Conservation (phyloP, 2,797 vertebrate species). For the Arremon brunneinucha region DNA sequence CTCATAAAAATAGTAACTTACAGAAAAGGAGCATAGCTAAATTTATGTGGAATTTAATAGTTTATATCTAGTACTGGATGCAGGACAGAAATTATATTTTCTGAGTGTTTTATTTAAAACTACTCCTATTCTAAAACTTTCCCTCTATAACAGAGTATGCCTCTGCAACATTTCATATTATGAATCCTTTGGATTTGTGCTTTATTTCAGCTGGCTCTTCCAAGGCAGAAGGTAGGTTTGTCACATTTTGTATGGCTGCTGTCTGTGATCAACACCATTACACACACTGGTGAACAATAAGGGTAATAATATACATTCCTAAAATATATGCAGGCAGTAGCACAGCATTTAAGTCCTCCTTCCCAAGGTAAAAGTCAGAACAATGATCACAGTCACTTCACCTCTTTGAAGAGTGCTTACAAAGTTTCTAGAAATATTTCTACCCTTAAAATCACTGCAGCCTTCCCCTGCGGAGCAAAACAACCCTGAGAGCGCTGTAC, state of each 20-base stretch:
- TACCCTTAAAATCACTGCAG: not conserved
- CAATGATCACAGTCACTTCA: not conserved
- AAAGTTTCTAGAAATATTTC: constrained; percentile 15
- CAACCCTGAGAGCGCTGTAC: not conserved
- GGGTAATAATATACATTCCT: not conserved
- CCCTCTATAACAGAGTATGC: not conserved
- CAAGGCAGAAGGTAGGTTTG: not conserved
- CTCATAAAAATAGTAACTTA: not conserved
- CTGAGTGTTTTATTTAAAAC: not conserved
- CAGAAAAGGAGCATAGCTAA: not conserved
- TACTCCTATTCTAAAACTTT: not conserved
- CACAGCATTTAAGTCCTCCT: not conserved
- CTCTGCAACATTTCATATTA: not conserved
- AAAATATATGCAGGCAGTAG: not conserved
- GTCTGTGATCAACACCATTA: not conserved
- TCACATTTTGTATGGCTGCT: not conserved
- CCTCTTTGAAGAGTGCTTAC: not conserved
- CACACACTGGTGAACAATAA: not conserved
- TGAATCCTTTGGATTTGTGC: not conserved
- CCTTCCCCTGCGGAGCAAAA: not conserved
- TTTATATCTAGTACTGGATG: not conserved
- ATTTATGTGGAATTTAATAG: not conserved
- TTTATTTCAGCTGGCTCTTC: not conserved
- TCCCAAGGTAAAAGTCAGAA: not conserved
- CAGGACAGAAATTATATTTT: not conserved